Evolutionary conservation across 2,797 vertebrate species (phyloP), one percentile per base, ranked within the genome.

Genomic region (Sebastes iracundus): DNA sequence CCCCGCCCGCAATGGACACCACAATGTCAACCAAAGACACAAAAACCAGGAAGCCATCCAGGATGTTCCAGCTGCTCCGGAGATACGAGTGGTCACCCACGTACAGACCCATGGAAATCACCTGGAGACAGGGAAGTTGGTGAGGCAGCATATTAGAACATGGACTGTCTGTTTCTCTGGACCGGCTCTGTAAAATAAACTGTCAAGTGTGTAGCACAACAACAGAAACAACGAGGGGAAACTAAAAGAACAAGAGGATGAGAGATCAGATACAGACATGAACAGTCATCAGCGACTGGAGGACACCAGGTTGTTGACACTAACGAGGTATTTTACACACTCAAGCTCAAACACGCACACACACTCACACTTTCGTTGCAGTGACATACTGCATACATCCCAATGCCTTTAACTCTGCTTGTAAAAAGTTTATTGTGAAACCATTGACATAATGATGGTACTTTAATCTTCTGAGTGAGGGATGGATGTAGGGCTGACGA

Each of bases 1-100:
- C 99, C 12, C 99, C 99, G 0, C 99, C 98, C 0, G 99, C 98
- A 95, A 99, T 95, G 0, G 99, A 99, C 69, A 99, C 99, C 22
- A 99, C 98, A 0, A 99, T 99, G 93, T 99, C 99, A 65, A 99
- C 96, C 86, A 99, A 94, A 14, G 99, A 99, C 75, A 99, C 99
- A 0, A 99, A 98, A 84, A 99, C 99, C 75, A 99, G 95, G 92
- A 99, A 99, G 70, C 98, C 98, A 30, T 99, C 98, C 86, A 99
- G 94, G 82, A 99, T 92, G 30, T 99, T 99, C 98, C 98, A 99
- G 85, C 98, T 99, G 94, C 99, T 99, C 60, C 97, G 96, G 77
- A 99, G 94, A 84, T 99, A 99, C 0, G 99, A 96, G 89, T 98
- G 96, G 27, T 98, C 97, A 0, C 99, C 99, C 56, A 99, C 88